Percentiles rank a stretch among this genome's conserved stretches.
phyloP scores from a whole-genome alignment of 2,113 vertebrate species.

The Silurus asotus region DNA sequence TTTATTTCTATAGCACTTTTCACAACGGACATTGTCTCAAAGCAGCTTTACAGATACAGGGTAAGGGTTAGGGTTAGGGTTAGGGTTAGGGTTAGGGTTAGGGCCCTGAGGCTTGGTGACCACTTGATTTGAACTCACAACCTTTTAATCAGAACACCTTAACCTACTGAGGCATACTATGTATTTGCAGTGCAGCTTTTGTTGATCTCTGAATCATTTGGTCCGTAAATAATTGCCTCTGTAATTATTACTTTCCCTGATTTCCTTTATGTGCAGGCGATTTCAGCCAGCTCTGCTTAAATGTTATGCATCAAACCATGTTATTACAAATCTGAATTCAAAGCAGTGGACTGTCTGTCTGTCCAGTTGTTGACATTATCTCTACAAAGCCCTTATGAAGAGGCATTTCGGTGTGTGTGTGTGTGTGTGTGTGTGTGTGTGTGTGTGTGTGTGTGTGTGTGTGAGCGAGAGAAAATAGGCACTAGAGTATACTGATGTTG shows the following conservation, averaged over 20 bases:
- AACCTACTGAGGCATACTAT: too few relatives aligned
- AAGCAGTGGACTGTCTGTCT: conserved; percentile 7
- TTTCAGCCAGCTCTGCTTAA: conserved; percentile 25
- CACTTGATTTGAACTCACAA: too few relatives aligned
- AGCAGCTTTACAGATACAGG: too few relatives aligned
- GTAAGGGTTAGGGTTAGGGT: too few relatives aligned
- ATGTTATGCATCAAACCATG: conserved; percentile 22
- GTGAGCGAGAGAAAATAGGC: background rate
- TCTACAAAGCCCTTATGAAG: conserved; percentile 22
- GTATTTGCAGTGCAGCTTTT: background rate
- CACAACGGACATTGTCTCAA: too few relatives aligned
- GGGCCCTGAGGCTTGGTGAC: too few relatives aligned
- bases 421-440: conserved; percentile 9
- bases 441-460: conserved; percentile 29
- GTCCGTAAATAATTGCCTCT: conserved; percentile 41
- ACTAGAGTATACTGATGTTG: conserved; percentile 33
- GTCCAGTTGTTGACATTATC: conserved; percentile 24
- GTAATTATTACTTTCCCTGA: conserved; percentile 39
- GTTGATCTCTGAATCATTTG: conserved; percentile 18
- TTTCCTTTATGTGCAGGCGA: conserved; percentile 25
- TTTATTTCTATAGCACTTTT: too few relatives aligned
- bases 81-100: too few relatives aligned
- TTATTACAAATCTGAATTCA: conserved; percentile 1
- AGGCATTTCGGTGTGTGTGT: background rate
- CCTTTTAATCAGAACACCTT: too few relatives aligned